Evolutionary conservation across 2,797 vertebrate genomes (phyloP).

Genomic region (Balearica regulorum): DNA sequence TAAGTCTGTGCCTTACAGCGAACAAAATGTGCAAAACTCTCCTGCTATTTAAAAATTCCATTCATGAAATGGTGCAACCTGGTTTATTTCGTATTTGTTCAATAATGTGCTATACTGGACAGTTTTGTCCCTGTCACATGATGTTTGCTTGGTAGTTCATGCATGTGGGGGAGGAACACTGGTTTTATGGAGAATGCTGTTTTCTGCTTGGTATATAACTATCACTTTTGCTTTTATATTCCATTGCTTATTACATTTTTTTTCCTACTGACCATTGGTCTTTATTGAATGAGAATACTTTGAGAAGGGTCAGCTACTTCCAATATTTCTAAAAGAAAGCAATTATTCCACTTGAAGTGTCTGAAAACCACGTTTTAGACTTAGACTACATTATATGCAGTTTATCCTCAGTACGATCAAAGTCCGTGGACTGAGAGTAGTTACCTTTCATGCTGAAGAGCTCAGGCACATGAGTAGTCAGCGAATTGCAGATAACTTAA

Average conservation of each 20-base stretch:
- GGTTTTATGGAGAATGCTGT: background rate
- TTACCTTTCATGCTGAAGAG: background rate
- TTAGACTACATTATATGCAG: background rate
- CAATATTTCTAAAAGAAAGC: background rate
- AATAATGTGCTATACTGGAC: background rate
- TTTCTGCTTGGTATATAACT: background rate
- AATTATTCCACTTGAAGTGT: background rate
- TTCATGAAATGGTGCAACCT: background rate
- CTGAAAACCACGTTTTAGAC: background rate
- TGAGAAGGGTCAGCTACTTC: background rate
- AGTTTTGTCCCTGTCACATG: background rate
- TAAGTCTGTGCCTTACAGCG: background rate
- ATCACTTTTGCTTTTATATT: background rate
- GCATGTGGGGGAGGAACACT: background rate
- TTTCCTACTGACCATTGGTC: background rate
- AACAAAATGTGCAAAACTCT: background rate
- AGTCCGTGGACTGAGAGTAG: background rate
- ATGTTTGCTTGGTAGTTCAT: background rate
- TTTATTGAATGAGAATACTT: background rate
- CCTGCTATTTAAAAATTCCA: background rate
- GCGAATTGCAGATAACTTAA: background rate
- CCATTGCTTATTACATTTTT: background rate
- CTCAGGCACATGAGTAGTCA: background rate
- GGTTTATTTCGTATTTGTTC: background rate
- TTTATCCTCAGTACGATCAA: background rate